A percentile compares a stretch with the other conserved stretches of the same genome.
Conservation (phyloP, 64 coral and sea anemone species). For the Acropora yongei region DNA sequence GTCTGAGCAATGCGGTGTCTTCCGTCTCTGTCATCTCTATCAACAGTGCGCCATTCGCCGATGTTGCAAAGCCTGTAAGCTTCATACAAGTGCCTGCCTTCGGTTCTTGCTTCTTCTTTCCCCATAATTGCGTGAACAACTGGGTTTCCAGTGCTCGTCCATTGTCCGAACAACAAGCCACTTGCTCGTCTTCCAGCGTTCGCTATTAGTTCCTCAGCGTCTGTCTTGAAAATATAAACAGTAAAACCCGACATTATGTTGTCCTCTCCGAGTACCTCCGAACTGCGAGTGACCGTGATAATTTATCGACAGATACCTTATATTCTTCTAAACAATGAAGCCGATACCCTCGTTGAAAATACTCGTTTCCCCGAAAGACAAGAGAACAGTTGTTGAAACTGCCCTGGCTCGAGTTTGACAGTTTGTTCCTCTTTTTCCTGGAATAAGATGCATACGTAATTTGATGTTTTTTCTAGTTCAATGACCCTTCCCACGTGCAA, state of each 20-base stretch:
- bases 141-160: constrained; percentile 49
- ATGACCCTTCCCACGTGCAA: constrained; percentile 10
- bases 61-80: not conserved
- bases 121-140: not conserved
- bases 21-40: not conserved
- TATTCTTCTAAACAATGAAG: too few relatives aligned
- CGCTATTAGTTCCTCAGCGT: not conserved
- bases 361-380: not conserved
- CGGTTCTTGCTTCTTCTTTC: not conserved
- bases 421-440: constrained; percentile 31
- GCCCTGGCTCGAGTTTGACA: not conserved
- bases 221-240: constrained; percentile 24
- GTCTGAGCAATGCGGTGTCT: not conserved
- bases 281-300: too few relatives aligned
- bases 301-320: too few relatives aligned
- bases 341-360: not conserved
- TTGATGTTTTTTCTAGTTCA: not conserved
- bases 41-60: not conserved
- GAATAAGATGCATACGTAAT: constrained; percentile 8
- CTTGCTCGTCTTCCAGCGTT: not conserved
- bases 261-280: too few relatives aligned
- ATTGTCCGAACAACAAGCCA: not conserved
- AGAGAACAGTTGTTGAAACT: too few relatives aligned
- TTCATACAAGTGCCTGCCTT: not conserved
- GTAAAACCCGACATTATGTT: not conserved